A percentile compares a stretch with the other conserved stretches of the same genome.
phyloP scores from a whole-genome alignment of 2,888 invertebrate genomes.

The Acanthosoma haemorrhoidale region DNA sequence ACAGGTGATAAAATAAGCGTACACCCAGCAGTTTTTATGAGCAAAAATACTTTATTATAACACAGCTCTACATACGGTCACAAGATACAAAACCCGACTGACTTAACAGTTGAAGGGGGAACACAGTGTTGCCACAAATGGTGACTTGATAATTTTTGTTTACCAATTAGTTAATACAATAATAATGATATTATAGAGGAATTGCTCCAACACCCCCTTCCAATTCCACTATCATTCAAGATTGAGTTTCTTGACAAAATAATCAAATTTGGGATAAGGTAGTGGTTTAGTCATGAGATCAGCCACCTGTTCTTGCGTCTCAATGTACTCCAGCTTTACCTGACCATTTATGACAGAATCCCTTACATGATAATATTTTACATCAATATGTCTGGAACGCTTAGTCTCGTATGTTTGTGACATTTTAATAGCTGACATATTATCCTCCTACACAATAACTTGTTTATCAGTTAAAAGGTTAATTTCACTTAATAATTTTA shows the following conservation, averaged over 20 bases:
- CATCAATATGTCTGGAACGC: not conserved
- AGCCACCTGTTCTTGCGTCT: conserved; percentile 4
- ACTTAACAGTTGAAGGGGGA: no score
- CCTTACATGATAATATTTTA: not conserved
- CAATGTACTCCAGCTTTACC: not conserved
- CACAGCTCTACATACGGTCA: no score
- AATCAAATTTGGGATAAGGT: not conserved
- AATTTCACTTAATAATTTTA: not conserved
- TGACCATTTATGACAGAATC: not conserved
- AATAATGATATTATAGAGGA: not conserved
- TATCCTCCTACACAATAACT: not conserved
- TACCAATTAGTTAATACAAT: no score
- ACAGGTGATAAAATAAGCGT: no score
- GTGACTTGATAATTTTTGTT: no score
- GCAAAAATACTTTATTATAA: no score
- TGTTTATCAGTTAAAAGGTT: not conserved
- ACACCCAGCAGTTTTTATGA: no score
- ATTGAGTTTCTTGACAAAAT: not conserved
- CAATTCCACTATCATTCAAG: not conserved
- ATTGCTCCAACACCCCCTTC: conserved; percentile 6
- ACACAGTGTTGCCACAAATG: no score
- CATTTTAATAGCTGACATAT: not conserved
- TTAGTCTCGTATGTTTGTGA: not conserved
- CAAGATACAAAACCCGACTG: no score
- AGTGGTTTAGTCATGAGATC: not conserved